phyloP scores from a whole-genome alignment of 2,113 vertebrate genomes.

The Nansenia antarctica region DNA sequence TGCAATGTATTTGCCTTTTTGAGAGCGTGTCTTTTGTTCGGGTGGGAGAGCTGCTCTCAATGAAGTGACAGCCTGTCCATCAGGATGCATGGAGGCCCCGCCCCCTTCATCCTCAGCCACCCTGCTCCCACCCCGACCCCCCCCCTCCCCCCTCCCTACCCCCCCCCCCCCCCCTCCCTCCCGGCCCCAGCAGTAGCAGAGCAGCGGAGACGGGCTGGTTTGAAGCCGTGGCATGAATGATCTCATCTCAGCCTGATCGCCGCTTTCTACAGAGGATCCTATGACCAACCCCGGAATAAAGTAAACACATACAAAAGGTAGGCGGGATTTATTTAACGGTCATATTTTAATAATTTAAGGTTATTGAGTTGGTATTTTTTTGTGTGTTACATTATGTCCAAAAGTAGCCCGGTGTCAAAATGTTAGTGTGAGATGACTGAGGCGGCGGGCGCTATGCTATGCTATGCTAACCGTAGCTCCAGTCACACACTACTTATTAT shows the following conservation, averaged over 20 bases:
- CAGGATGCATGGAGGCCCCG: constrained; percentile 24
- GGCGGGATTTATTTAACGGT: constrained; percentile 7
- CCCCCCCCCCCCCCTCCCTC: neutral
- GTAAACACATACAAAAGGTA: constrained; percentile 63
- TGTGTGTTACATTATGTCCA: neutral
- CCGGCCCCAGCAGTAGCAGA: neutral
- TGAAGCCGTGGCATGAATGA: constrained; percentile 78
- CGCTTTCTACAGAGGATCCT: constrained; percentile 70
- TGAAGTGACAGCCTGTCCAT: constrained; percentile 24
- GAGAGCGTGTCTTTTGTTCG: constrained; percentile 33
- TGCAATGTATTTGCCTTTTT: neutral
- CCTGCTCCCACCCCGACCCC: constrained; percentile 1
- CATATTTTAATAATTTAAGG: neutral
- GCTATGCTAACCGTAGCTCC: constrained; percentile 9
- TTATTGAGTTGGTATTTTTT: neutral
- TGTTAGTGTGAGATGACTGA: constrained; percentile 25
- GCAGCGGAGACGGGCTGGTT: constrained; percentile 35
- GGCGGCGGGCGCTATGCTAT: constrained; percentile 58
- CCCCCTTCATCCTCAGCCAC: constrained; percentile 35
- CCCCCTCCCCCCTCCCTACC: neutral
- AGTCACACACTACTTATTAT: neutral
- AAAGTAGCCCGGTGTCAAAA: neutral
- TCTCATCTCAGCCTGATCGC: constrained; percentile 73
- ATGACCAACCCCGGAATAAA: constrained; percentile 71
- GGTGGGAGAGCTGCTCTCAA: neutral